Conservation (phyloP, 2,113 vertebrate genomes). For the Agapornis roseicollis region DNA sequence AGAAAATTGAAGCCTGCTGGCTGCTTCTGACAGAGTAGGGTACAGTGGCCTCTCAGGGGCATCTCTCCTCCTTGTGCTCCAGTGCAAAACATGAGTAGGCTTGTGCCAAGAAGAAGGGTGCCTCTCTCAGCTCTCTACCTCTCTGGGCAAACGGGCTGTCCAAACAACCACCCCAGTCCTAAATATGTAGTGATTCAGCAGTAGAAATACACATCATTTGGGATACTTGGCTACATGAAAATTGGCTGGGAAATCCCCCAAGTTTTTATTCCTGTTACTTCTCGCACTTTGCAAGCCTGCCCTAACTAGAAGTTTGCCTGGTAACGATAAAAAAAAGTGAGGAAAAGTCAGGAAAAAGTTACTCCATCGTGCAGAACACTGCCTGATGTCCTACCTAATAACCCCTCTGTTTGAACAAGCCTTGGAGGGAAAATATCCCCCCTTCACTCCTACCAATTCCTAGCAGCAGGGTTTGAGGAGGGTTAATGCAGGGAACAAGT, state of each 20-base stretch:
- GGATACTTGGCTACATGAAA: not conserved
- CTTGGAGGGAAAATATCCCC: not conserved
- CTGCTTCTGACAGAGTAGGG: not conserved
- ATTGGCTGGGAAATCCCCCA: slow-evolving; percentile 43
- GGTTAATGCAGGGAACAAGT: slow-evolving; percentile 10
- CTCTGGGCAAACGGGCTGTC: not conserved
- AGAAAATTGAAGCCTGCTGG: not conserved
- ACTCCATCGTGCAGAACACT: not conserved
- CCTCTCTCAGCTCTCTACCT: not conserved
- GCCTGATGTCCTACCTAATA: not conserved
- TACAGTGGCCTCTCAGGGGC: not conserved
- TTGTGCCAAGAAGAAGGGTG: not conserved
- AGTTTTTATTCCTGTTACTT: not conserved
- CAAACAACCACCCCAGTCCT: not conserved
- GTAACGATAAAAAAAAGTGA: not conserved
- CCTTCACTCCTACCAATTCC: not conserved
- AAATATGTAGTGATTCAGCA: not conserved
- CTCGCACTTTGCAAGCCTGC: not conserved
- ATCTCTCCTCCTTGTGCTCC: not conserved
- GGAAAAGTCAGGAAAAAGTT: not conserved
- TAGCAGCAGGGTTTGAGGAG: not conserved
- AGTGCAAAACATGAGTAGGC: not conserved
- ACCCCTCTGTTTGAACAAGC: not conserved
- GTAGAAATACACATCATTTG: not conserved
- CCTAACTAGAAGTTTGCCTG: fast-evolving